Conservation (phyloP, 2,113 vertebrate species). For the Arenaria interpres region DNA sequence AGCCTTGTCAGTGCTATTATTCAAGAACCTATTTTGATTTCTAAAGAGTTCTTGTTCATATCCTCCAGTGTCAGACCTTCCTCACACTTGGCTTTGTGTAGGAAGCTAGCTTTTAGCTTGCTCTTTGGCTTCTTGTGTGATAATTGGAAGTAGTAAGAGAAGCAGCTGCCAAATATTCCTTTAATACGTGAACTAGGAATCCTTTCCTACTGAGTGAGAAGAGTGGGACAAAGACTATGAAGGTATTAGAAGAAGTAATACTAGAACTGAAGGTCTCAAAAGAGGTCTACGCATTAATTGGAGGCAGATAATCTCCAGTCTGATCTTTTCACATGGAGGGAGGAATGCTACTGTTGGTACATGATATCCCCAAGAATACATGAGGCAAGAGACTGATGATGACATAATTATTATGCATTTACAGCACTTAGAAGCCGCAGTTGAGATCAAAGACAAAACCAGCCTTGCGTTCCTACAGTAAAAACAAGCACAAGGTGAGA, state of each 20-base stretch:
- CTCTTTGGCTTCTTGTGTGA: background rate
- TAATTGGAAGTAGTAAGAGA: background rate
- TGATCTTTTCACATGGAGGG: background rate
- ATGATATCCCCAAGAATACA: slow-evolving; percentile 13
- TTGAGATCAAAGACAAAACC: slow-evolving; percentile 28
- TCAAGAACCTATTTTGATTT: background rate
- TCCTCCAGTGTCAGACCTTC: background rate
- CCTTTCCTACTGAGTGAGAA: background rate
- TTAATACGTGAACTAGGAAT: background rate
- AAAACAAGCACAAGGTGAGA: slow-evolving; percentile 11
- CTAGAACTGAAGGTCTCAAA: background rate
- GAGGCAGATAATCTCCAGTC: background rate
- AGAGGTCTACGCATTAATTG: background rate
- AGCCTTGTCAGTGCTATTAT: background rate
- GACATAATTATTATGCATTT: slow-evolving; percentile 28
- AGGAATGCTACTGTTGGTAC: slow-evolving; percentile 8
- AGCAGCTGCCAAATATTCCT: background rate
- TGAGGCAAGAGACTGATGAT: slow-evolving; percentile 18
- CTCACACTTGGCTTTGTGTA: background rate
- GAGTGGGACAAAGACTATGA: background rate
- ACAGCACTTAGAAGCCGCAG: background rate
- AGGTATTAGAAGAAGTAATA: background rate
- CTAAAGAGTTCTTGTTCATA: background rate
- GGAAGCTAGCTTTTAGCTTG: background rate
- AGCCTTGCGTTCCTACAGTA: background rate